phyloP scores from a whole-genome alignment of 2,113 vertebrate species.

The Ammospiza nelsoni region DNA sequence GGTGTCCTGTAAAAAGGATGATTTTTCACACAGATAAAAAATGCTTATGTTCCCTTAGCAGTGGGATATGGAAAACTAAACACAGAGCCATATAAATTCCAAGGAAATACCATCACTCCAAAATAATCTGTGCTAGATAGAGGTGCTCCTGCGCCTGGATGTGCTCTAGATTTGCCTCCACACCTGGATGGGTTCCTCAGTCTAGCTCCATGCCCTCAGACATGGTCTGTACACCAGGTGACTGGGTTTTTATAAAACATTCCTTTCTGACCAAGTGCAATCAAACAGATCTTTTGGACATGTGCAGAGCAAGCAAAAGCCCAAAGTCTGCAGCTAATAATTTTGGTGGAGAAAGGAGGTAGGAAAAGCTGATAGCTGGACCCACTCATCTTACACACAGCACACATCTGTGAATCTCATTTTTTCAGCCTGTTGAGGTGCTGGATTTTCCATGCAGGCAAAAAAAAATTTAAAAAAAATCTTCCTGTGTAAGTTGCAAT shows the following conservation, averaged over 20 bases:
- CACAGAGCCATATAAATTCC: not conserved
- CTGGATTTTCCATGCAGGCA: conserved; percentile 24
- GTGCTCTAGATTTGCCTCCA: not conserved
- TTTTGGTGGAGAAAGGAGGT: not conserved
- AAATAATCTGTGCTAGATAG: not conserved
- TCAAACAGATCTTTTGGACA: not conserved
- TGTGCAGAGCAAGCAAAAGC: not conserved
- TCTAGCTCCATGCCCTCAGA: not conserved
- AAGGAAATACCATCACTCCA: not conserved
- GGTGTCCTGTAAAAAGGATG: not conserved
- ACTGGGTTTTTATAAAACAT: not conserved
- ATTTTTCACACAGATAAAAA: not conserved
- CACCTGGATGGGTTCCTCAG: accelerated
- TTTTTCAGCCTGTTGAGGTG: not conserved
- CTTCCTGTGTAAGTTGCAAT: not conserved
- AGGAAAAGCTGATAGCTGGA: not conserved
- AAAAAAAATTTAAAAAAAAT: not conserved
- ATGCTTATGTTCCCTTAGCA: not conserved
- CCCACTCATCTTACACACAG: not conserved
- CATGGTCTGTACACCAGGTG: not conserved
- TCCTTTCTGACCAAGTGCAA: not conserved
- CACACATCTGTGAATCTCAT: conserved; percentile 27
- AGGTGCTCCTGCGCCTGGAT: not conserved
- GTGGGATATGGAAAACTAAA: not conserved
- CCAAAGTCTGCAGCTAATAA: not conserved